A percentile compares a stretch with the other conserved stretches of the same genome.
phyloP scores from a whole-genome alignment of 2,797 vertebrate species.

The Spheniscus humboldti region DNA sequence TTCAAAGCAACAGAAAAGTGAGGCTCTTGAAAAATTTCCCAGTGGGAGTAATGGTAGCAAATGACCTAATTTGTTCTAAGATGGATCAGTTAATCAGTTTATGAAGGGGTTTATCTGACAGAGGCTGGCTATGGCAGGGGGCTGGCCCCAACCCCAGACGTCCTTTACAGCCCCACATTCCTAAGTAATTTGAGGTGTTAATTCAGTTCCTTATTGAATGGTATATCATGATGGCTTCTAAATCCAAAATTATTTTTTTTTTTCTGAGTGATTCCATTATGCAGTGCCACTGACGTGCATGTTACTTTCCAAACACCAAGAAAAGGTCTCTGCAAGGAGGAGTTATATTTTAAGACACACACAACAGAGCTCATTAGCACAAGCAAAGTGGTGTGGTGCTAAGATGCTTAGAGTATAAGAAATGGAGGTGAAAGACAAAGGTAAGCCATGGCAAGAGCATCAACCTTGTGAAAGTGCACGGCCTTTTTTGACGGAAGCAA shows the following conservation, averaged over 20 bases:
- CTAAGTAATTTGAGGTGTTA: not conserved
- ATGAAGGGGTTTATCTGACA: slow-evolving; percentile 15
- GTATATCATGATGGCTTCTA: not conserved
- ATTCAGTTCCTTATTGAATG: not conserved
- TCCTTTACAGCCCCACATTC: not conserved
- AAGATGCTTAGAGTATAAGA: not conserved
- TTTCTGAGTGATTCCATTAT: not conserved
- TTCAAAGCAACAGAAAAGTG: slow-evolving; percentile 36
- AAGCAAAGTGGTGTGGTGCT: not conserved
- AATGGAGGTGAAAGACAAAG: not conserved
- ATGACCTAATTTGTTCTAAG: slow-evolving; percentile 35
- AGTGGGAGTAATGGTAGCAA: not conserved
- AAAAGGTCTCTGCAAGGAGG: not conserved
- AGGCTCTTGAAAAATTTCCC: slow-evolving; percentile 30
- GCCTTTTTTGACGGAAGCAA: not conserved
- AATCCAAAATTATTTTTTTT: not conserved
- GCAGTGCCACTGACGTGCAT: rapidly evolving
- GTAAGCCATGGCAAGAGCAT: not conserved
- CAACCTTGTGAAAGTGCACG: not conserved
- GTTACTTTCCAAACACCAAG: not conserved
- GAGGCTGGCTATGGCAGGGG: not conserved
- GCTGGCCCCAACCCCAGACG: not conserved
- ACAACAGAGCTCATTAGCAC: not conserved
- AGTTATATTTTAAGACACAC: not conserved
- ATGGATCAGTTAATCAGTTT: slow-evolving; percentile 44